Evolutionary conservation across 2,888 invertebrate species (phyloP), one percentile per base, ranked within the genome.

Genomic region (Hirtodrosophila trivittata): DNA sequence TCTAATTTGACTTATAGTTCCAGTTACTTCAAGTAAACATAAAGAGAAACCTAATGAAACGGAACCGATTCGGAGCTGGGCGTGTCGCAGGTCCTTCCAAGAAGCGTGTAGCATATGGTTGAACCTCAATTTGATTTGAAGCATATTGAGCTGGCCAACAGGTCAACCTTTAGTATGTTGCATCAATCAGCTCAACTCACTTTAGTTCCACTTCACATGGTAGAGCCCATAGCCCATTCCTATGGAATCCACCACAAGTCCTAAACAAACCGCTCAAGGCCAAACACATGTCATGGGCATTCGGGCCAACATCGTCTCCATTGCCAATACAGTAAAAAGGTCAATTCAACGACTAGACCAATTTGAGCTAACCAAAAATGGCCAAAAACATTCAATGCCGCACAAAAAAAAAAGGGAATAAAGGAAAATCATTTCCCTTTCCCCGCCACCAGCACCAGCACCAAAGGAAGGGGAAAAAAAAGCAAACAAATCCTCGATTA

Each of bases 401-500:
- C 33, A 57, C 21, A 39, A 42, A 30, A 33, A 1, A 12, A 69
- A 42, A 52, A 26, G 21, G 21, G 39, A 49, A 42, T 37, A 13
- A 32, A 12, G 9, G 12, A 28, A 26, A 33, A 37, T 28, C n/a
- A 37, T 21, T 21, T n/a, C n/a, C n/a, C n/a, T n/a, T n/a, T n/a
- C n/a, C n/a, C n/a, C n/a, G n/a, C n/a, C n/a, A n/a, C n/a, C n/a
- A n/a, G n/a, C n/a, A n/a, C n/a, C n/a, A n/a, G n/a, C n/a, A n/a
- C n/a, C n/a, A n/a, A 5, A 9, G 33, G 26, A 16, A 8, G 6
- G 14, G 4, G 8, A 18, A 7, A 1, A 51, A 57, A 84, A 78
- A 72, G 66, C 82, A 80, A 85, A 80, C 87, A 80, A 85, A 87
- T 80, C 75, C 85, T 81, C 86, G 86, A 80, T 80, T 80, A 82